phyloP scores from a whole-genome alignment of 2,113 vertebrate species.

The Antidorcas marsupialis region DNA sequence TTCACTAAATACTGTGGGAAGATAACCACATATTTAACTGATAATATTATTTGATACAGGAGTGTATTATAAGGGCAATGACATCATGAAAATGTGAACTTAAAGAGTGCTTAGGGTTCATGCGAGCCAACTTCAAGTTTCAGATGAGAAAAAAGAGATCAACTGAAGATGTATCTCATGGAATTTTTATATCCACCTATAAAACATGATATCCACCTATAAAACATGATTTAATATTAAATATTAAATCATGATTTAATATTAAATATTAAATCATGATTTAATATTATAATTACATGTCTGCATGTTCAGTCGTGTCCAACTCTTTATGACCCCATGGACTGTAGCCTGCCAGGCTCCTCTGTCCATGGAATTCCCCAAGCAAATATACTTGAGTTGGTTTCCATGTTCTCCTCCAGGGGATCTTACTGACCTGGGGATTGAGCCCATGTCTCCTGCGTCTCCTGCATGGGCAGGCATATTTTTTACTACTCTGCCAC shows the following conservation, averaged over 20 bases:
- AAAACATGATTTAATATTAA: background rate
- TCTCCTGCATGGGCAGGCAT: background rate
- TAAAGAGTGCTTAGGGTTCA: background rate
- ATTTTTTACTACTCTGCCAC: background rate
- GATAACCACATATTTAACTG: background rate
- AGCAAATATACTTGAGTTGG: background rate
- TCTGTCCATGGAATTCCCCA: background rate
- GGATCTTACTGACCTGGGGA: background rate
- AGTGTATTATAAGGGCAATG: background rate
- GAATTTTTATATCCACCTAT: background rate
- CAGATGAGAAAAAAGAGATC: background rate
- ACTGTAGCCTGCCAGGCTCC: background rate
- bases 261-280: background rate
- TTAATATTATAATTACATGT: background rate
- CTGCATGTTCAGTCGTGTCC: rapidly evolving
- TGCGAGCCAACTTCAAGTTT: background rate
- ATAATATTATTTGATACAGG: background rate
- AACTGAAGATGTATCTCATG: background rate
- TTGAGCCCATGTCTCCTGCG: rapidly evolving
- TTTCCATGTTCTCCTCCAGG: background rate
- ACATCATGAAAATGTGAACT: background rate
- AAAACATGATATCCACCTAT: background rate
- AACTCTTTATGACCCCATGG: background rate
- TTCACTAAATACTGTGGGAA: background rate
- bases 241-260: background rate